A percentile compares a stretch with the other conserved stretches of the same genome.
These are phyloP conservation scores for Trogon melanurus DNA, from an alignment of 2,113 vertebrate genomes.

Conservation along the genomic window DNA sequence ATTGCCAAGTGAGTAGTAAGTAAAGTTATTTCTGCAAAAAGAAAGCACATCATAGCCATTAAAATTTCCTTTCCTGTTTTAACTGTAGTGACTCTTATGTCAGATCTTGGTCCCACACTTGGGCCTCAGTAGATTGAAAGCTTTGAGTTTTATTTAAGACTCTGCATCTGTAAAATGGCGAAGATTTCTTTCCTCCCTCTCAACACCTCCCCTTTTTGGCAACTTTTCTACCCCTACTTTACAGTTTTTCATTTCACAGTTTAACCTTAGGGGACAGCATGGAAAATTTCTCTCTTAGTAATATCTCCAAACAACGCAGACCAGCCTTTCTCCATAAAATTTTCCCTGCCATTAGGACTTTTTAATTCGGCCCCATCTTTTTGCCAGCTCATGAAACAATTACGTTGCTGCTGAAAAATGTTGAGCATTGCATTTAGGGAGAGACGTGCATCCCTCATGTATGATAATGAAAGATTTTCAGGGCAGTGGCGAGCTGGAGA, in stretches of 20 bases:
- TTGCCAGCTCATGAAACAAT: slow-evolving; percentile 42
- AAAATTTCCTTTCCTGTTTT: not conserved
- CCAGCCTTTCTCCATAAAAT: slow-evolving; percentile 24
- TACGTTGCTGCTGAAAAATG: slow-evolving; percentile 31
- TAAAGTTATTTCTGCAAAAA: not conserved
- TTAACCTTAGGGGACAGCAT: slow-evolving; percentile 13
- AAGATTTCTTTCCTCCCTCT: slow-evolving; percentile 45
- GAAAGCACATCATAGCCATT: not conserved
- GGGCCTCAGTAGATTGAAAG: slow-evolving; percentile 5
- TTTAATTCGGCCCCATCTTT: slow-evolving; percentile 47
- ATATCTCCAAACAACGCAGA: slow-evolving; percentile 19
- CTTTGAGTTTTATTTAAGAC: slow-evolving; percentile 37
- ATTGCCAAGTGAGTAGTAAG: not conserved
- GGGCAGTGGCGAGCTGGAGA: not conserved
- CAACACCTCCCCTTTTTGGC: slow-evolving; percentile 37
- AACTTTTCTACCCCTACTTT: slow-evolving; percentile 41
- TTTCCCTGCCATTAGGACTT: slow-evolving; percentile 38
- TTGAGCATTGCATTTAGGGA: slow-evolving; percentile 25
- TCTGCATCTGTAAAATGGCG: not conserved
- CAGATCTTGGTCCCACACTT: not conserved
- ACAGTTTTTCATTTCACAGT: slow-evolving; percentile 14
- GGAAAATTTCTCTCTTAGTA: slow-evolving; percentile 26
- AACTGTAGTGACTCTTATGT: not conserved
- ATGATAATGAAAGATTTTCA: not conserved
- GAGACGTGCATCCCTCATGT: not conserved